Percentiles rank a stretch among this genome's conserved stretches.
Conservation (phyloP, 30 jellyfish, hydroid and myxozoan genomes). For the Chrysaora quinquecirrha region DNA sequence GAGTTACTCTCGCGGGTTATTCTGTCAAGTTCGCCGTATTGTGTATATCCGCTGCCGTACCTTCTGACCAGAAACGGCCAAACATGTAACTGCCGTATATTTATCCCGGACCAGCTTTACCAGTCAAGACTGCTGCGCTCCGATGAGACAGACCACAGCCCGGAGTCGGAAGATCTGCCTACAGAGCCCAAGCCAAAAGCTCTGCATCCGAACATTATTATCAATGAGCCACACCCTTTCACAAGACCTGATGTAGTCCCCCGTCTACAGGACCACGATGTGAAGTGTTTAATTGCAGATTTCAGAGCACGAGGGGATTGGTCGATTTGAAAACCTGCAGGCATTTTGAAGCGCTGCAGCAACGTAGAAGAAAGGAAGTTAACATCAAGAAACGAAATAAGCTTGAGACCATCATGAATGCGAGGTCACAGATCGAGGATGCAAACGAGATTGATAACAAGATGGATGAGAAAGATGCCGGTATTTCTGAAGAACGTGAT, state of each 20-base stretch:
- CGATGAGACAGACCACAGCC: neutral
- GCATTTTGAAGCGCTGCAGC: conserved; percentile 71
- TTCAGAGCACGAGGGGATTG: conserved; percentile 97
- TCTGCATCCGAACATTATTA: conserved; percentile 55
- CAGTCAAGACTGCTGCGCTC: conserved; percentile 70
- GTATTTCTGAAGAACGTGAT: conserved; percentile 14
- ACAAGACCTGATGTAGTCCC: conserved; percentile 80
- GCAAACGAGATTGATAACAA: conserved; percentile 21
- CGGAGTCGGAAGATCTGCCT: neutral
- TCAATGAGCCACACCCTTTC: conserved; percentile 83
- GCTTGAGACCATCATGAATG: conserved; percentile 13
- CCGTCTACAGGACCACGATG: conserved; percentile 55
- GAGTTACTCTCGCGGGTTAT: conserved; percentile 42
- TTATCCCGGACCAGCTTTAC: conserved; percentile 83
- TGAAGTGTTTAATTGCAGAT: conserved; percentile 68
- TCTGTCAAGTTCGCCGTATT: conserved; percentile 92
- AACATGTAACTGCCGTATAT: conserved; percentile 67
- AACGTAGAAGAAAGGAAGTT: conserved; percentile 58
- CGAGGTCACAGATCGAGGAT: conserved; percentile 6
- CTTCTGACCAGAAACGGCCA: conserved; percentile 83
- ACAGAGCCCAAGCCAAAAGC: conserved; percentile 10
- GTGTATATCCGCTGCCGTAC: conserved; percentile 82
- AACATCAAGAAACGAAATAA: conserved; percentile 13
- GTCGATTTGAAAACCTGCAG: conserved; percentile 82
- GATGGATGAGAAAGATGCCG: conserved; percentile 16